These are phyloP conservation scores for Anseranas semipalmata DNA, from an alignment of 2,113 vertebrate genomes.

Conservation along the genomic window DNA sequence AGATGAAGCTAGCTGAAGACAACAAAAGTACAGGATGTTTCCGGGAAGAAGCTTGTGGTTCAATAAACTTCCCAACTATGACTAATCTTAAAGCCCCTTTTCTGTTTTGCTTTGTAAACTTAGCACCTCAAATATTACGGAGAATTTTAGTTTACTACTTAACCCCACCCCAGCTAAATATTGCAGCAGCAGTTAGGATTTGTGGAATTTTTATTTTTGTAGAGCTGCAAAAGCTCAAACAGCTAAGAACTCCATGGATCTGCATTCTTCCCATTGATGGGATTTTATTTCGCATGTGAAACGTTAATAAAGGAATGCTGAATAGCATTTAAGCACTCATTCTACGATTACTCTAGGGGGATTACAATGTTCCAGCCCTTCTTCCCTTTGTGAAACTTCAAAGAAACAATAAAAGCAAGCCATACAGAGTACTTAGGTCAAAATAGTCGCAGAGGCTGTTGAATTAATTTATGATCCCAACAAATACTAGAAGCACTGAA, in stretches of 20 bases:
- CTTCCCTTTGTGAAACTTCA: background rate
- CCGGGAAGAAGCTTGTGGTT: slow-evolving; percentile 25
- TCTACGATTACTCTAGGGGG: background rate
- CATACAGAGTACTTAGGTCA: background rate
- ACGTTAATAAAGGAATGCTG: background rate
- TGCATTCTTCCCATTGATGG: background rate
- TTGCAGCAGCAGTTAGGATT: background rate
- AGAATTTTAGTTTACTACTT: slow-evolving; percentile 3
- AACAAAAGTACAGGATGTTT: slow-evolving; percentile 63
- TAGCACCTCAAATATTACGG: background rate
- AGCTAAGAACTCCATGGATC: background rate
- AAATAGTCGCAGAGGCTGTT: background rate
- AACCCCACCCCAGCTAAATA: slow-evolving; percentile 16
- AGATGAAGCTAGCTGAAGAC: slow-evolving; percentile 24
- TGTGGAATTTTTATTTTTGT: background rate
- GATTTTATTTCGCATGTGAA: background rate
- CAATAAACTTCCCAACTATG: slow-evolving; percentile 38
- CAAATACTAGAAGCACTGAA: background rate
- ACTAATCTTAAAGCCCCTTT: slow-evolving; percentile 25
- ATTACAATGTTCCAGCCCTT: background rate
- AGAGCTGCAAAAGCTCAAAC: background rate
- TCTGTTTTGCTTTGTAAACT: background rate
- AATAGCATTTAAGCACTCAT: background rate
- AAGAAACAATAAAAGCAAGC: background rate
- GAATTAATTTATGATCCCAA: background rate